These are phyloP conservation scores for Pardalotus punctatus DNA, from an alignment of 2,113 vertebrate species.

Conservation along the genomic window DNA sequence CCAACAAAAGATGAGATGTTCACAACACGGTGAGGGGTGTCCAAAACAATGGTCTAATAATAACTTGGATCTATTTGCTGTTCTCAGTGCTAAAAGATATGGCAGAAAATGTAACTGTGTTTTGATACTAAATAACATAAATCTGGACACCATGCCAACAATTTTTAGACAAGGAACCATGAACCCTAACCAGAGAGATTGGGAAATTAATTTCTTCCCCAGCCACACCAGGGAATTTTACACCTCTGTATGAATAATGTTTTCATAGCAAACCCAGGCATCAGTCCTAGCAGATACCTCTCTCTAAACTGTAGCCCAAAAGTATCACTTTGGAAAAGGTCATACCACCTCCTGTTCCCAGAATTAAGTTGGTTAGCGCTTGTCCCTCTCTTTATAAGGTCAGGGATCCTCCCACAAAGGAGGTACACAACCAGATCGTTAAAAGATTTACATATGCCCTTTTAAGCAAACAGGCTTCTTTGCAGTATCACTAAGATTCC, in stretches of 20 bases:
- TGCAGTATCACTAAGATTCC: background rate
- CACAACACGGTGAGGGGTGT: background rate
- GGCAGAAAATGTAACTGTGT: background rate
- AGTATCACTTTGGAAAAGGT: constrained; percentile 43
- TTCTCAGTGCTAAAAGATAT: background rate
- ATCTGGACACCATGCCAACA: background rate
- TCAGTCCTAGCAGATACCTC: background rate
- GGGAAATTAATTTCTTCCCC: background rate
- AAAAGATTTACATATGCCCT: constrained; percentile 16
- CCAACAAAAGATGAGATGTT: background rate
- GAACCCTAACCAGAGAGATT: background rate
- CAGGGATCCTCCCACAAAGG: constrained; percentile 32
- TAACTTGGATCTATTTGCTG: background rate
- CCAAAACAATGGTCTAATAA: background rate
- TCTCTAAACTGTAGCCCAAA: constrained; percentile 26
- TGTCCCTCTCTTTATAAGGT: constrained; percentile 15
- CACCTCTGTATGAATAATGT: background rate
- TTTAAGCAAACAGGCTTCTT: constrained; percentile 28
- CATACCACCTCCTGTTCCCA: constrained; percentile 31
- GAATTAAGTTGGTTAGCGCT: constrained; percentile 54
- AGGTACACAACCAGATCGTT: constrained; percentile 25
- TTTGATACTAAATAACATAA: background rate
- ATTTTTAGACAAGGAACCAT: background rate
- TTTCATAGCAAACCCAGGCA: constrained; percentile 12
- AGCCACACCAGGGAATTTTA: background rate